Evolutionary conservation across 2,888 invertebrate genomes (phyloP), one percentile per base, ranked within the genome.

Genomic region (Synergus japonicus): DNA sequence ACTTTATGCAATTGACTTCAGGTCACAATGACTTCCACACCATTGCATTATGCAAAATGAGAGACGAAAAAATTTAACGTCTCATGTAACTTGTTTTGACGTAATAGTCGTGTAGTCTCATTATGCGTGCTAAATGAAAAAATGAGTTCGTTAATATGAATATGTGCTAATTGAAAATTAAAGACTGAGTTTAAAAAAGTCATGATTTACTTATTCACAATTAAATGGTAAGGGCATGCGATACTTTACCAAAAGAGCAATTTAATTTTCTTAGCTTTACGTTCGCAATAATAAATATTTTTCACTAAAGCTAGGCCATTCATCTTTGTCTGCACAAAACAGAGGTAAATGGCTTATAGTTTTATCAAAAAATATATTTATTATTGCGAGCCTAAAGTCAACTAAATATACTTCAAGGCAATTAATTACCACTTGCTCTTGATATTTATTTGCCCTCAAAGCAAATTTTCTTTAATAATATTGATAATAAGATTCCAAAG

Each of bases 31-130:
- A 29, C 15, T 73, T 73, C 49, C 29, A 54, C 15, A n/a, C 69
- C 15, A 49, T 66, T 73, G 15, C n/a, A 73, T 73, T 73, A 73
- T 73, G 22, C 37, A 73, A 73, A 9, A 73, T 73, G 37, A 73
- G 13, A 69, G 22, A 49, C 37, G 29, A 49, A 54, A 69, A 46
- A n/a, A 18, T 54, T 10, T 3, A 29, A 67, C 4, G 5, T 49
- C 13, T 22, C 12, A 13, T 46, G 44, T 69, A n/a, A 4, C 49
- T 29, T 29, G 15, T 29, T 3, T 29, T 73, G 46, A 49, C 46
- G 13, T 15, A 22, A 46, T 44, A 1, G 18, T 43, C 18, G 5
- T 5, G 43, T 44, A 67, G 44, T 18, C 29, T 29, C 29, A 29
- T 29, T 29, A 67, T 4, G 29, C 22, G 10, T 44, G 22, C 18